Evolutionary conservation across 2,113 vertebrate species (phyloP).

Genomic region (Macrotus californicus): DNA sequence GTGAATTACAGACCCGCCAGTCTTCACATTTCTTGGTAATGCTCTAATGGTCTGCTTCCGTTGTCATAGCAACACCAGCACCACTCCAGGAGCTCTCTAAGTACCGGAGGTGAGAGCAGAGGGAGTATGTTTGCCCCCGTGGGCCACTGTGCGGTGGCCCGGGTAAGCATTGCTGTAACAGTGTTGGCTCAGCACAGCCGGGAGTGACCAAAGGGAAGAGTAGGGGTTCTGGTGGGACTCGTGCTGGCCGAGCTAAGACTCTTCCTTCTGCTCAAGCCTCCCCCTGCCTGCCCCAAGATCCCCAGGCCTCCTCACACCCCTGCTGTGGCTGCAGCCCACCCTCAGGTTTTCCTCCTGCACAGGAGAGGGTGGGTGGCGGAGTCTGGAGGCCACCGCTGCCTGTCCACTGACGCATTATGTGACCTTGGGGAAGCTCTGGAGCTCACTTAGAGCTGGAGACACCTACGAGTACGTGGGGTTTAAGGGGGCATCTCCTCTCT

Average conservation of each 20-base stretch:
- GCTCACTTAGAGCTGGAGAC: neutral
- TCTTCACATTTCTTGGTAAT: neutral
- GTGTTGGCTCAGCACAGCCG: neutral
- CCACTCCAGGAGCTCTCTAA: neutral
- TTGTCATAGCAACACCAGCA: constrained; percentile 43
- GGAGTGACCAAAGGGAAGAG: accelerated
- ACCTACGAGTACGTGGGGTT: too few species aligned
- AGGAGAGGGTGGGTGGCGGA: neutral
- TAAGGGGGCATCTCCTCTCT: neutral
- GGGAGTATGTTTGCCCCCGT: neutral
- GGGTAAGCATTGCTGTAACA: neutral
- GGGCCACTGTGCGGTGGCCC: neutral
- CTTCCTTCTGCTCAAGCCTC: neutral
- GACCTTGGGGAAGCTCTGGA: neutral
- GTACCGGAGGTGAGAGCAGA: neutral
- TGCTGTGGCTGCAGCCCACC: neutral
- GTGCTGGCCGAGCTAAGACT: neutral
- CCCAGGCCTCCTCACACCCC: neutral
- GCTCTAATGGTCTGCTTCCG: constrained; percentile 17
- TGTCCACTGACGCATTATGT: neutral
- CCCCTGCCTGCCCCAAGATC: neutral
- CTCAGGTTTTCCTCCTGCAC: neutral
- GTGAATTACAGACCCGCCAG: neutral
- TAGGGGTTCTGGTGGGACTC: neutral
- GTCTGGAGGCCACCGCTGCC: neutral